phyloP scores from a whole-genome alignment of 2,888 invertebrate species.

The Nomada fabriciana region DNA sequence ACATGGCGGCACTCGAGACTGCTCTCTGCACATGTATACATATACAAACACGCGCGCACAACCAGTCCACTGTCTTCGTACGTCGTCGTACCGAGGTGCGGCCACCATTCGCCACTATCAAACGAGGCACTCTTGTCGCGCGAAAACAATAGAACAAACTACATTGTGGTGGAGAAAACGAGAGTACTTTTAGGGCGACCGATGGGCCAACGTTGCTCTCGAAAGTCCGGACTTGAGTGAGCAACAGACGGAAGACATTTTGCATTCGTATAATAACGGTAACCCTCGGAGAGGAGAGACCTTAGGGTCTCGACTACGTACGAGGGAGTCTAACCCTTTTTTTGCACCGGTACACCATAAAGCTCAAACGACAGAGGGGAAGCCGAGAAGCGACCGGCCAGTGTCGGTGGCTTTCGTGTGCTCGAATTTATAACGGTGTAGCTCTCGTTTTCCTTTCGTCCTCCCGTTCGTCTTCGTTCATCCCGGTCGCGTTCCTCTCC shows the following conservation, averaged over 20 bases:
- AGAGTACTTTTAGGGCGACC: background rate
- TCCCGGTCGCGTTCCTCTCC: constrained; percentile 11
- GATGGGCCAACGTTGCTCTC: constrained; percentile 53
- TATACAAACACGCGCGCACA: background rate
- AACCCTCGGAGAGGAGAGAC: constrained; percentile 60
- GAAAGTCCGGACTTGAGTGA: constrained; percentile 74
- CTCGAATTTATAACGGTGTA: constrained; percentile 70
- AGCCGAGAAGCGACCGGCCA: constrained; percentile 12
- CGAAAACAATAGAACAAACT: background rate
- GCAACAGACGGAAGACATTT: constrained; percentile 74
- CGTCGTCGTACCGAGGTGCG: background rate
- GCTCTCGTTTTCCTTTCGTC: constrained; percentile 39
- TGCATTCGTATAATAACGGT: constrained; percentile 77
- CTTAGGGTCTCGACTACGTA: constrained; percentile 41
- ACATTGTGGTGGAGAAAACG: background rate
- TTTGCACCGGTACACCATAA: constrained; percentile 67
- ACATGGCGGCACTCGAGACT: constrained; percentile 7
- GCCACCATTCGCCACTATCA: background rate
- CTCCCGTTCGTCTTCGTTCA: constrained; percentile 36
- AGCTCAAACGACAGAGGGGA: constrained; percentile 43
- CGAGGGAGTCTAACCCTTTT: constrained; percentile 69
- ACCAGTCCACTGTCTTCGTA: background rate
- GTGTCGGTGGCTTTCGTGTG: constrained; percentile 29
- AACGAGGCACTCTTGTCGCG: background rate
- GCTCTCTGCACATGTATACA: background rate